These are phyloP conservation scores for Lasiommata megera DNA, from an alignment of 2,888 invertebrate genomes.

Conservation along the genomic window DNA sequence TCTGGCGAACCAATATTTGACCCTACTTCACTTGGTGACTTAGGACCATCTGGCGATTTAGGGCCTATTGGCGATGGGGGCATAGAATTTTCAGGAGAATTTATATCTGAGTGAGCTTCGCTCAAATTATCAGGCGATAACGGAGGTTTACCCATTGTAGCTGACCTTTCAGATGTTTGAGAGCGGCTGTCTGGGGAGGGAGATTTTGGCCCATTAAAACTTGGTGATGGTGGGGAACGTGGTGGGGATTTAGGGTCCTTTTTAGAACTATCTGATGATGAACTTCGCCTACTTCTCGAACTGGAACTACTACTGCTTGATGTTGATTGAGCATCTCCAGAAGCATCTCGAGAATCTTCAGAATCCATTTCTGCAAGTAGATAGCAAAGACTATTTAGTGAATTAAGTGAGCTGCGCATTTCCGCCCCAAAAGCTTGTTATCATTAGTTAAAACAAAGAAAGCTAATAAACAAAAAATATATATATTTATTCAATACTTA, in stretches of 20 bases:
- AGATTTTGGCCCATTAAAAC: slow-evolving; percentile 48
- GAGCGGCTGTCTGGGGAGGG: slow-evolving; percentile 45
- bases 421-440: slow-evolving; percentile 17
- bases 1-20: slow-evolving; percentile 49
- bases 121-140: slow-evolving; percentile 66
- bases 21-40: slow-evolving; percentile 49
- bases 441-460: slow-evolving; percentile 4
- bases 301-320: slow-evolving; percentile 76
- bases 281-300: slow-evolving; percentile 68
- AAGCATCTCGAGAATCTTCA: slow-evolving; percentile 81
- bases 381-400: neutral
- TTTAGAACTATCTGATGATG: slow-evolving; percentile 66
- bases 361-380: slow-evolving; percentile 81
- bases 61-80: slow-evolving; percentile 60
- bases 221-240: slow-evolving; percentile 43
- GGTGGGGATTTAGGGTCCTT: slow-evolving; percentile 62
- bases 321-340: slow-evolving; percentile 63
- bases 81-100: slow-evolving; percentile 72
- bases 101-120: slow-evolving; percentile 69
- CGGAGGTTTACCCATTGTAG: slow-evolving; percentile 43
- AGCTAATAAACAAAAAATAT: slow-evolving; percentile 6
- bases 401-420: neutral
- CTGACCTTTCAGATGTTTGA: slow-evolving; percentile 41
- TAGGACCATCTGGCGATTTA: slow-evolving; percentile 73
- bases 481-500: no score